A percentile compares a stretch with the other conserved stretches of the same genome.
Evolutionary conservation across 2,113 vertebrate genomes (phyloP).

Genomic region (Cryptotis parvus): DNA sequence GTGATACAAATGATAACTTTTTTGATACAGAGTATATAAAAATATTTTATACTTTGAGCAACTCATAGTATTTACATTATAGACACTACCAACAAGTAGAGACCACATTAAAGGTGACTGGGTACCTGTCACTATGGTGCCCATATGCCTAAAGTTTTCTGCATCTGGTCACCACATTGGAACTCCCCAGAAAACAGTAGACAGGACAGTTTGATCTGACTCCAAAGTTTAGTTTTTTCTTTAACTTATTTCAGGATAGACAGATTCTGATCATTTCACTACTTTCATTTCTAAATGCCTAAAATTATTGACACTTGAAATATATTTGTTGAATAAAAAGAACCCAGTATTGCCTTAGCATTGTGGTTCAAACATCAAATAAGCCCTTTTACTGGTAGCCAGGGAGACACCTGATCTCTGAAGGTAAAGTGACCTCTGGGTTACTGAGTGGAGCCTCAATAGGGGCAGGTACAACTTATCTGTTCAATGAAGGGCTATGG

Average conservation of each 20-base stretch:
- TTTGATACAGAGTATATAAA: too few relatives aligned
- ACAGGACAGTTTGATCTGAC: not conserved
- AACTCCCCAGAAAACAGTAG: not conserved
- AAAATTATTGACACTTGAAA: not conserved
- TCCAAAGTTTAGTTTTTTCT: not conserved
- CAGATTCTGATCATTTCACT: not conserved
- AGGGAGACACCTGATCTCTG: not conserved
- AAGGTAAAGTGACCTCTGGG: not conserved
- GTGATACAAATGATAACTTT: too few relatives aligned
- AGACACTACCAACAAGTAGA: not conserved
- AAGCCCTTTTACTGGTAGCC: not conserved
- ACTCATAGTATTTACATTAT: not conserved
- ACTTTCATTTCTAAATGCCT: not conserved
- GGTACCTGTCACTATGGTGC: not conserved
- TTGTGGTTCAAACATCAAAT: not conserved
- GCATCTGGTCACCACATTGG: not conserved
- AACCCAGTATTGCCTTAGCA: not conserved
- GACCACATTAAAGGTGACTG: accelerated
- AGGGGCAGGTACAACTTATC: not conserved
- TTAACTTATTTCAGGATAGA: not conserved
- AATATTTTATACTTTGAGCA: not conserved
- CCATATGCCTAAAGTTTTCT: not conserved
- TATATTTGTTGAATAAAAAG: not conserved
- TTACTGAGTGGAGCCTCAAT: not conserved
- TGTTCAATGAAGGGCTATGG: not conserved